Conservation (phyloP, 2,888 invertebrate genomes). For the Latrodectus elegans region DNA sequence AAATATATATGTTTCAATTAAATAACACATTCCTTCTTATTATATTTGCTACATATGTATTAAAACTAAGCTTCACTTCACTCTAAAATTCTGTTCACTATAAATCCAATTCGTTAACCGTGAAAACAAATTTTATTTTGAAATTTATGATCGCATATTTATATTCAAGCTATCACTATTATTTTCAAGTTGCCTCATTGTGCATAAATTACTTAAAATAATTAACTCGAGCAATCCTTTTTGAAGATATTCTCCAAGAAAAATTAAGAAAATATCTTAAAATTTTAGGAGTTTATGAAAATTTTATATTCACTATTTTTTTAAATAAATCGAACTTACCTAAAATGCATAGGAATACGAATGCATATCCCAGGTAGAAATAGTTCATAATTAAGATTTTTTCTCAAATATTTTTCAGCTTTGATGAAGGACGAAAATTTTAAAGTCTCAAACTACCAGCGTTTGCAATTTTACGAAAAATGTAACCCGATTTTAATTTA, state of each 20-base stretch:
- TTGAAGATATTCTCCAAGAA: neutral
- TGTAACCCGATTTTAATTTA: neutral
- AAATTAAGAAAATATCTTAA: neutral
- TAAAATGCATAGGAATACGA: conserved; percentile 29
- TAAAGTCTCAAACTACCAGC: too few species aligned
- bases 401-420: neutral
- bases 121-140: neutral
- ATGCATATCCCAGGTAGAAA: conserved; percentile 47
- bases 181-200: too few species aligned
- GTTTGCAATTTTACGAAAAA: neutral
- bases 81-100: too few species aligned
- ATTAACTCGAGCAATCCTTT: too few species aligned
- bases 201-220: too few species aligned
- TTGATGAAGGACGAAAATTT: too few species aligned
- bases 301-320: neutral
- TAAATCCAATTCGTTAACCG: neutral
- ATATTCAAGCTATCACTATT: neutral
- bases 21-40: too few species aligned
- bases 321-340: conserved; percentile 37
- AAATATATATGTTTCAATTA: too few species aligned
- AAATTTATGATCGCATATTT: neutral
- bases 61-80: too few species aligned
- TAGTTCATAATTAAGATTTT: conserved; percentile 19
- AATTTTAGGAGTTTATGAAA: neutral
- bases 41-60: too few species aligned